These are phyloP conservation scores for Bucco capensis DNA, from an alignment of 2,113 vertebrate species.

Conservation along the genomic window DNA sequence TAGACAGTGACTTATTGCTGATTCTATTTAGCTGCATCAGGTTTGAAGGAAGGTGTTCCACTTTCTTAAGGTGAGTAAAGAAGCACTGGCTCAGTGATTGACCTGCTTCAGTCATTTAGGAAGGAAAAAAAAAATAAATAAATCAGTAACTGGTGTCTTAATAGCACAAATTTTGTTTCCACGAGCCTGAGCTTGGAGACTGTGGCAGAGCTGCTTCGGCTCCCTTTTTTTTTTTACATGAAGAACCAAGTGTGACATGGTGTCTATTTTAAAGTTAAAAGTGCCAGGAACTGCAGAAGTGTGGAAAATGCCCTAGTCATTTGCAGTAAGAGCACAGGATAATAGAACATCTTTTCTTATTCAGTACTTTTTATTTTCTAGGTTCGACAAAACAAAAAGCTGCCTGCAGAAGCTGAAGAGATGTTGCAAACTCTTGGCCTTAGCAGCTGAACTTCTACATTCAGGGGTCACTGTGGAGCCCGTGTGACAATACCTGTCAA, in stretches of 20 bases:
- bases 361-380: neutral
- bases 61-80: slow-evolving; percentile 17
- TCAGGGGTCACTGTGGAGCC: neutral
- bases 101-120: slow-evolving; percentile 29
- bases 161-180: slow-evolving; percentile 17
- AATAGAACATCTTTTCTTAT: neutral
- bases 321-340: neutral
- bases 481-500: neutral
- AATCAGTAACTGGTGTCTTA: slow-evolving; percentile 43
- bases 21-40: slow-evolving; percentile 15
- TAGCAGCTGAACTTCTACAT: neutral
- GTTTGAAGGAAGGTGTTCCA: slow-evolving; percentile 38
- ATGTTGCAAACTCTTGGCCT: neutral
- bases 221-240: neutral
- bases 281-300: neutral
- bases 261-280: neutral
- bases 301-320: neutral
- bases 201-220: neutral
- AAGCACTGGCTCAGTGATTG: slow-evolving; percentile 14
- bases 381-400: neutral
- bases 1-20: slow-evolving; percentile 21
- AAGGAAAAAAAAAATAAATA: slow-evolving; percentile 47
- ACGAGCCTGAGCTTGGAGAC: slow-evolving; percentile 31
- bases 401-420: neutral
- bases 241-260: neutral